Conservation (phyloP, 2,797 vertebrate genomes). For the Sebastiscus albofasciatus region DNA sequence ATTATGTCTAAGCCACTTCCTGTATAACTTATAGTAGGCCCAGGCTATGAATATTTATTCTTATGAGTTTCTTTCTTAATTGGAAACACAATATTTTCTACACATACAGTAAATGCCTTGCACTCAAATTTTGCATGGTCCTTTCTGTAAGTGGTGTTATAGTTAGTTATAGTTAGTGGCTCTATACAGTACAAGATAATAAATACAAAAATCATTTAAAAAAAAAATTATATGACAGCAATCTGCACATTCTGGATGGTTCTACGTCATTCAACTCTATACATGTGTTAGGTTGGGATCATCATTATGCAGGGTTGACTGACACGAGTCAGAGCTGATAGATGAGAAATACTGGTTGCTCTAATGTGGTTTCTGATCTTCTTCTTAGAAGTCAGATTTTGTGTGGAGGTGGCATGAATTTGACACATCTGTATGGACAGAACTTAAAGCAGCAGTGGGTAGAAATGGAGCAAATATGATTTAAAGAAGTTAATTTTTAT, state of each 20-base stretch:
- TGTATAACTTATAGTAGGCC: neutral
- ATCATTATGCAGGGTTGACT: neutral
- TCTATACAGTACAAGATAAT: neutral
- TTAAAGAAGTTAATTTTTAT: too few species aligned
- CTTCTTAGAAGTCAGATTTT: neutral
- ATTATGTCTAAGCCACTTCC: neutral
- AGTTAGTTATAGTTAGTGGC: neutral
- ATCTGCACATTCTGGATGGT: neutral
- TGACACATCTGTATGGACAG: neutral
- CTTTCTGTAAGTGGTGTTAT: neutral
- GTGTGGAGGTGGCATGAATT: neutral
- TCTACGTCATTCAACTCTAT: neutral
- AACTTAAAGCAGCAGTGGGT: neutral
- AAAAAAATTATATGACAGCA: neutral
- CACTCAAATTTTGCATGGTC: neutral
- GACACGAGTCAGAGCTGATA: neutral
- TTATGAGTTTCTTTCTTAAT: neutral
- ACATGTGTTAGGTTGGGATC: neutral
- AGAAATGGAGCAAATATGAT: too few species aligned
- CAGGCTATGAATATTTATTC: neutral
- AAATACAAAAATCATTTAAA: neutral
- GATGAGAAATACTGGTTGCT: neutral
- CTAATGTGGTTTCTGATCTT: neutral
- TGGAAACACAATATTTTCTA: neutral
- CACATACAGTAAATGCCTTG: neutral